phyloP scores from a whole-genome alignment of 2,888 invertebrate genomes.

The Apamea anceps region DNA sequence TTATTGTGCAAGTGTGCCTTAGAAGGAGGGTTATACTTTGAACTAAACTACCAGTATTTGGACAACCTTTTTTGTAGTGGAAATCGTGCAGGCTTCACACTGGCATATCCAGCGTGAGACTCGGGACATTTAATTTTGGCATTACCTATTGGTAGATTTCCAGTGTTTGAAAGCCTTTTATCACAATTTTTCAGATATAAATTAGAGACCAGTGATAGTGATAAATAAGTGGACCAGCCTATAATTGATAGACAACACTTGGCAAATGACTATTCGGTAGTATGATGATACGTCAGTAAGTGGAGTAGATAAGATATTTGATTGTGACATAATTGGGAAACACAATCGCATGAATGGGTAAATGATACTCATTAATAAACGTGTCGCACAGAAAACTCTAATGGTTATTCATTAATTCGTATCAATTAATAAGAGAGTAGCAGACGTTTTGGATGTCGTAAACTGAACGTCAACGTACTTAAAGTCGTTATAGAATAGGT shows the following conservation, averaged over 20 bases:
- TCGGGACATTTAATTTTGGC: no score
- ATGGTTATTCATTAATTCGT: constrained; percentile 26
- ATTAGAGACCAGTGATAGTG: not conserved
- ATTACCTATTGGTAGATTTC: not conserved
- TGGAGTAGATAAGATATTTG: not conserved
- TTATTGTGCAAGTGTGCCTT: no score
- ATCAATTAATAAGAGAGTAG: not conserved
- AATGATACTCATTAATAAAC: constrained; percentile 21
- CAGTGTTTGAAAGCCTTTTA: not conserved
- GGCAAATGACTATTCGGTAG: not conserved
- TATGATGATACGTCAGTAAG: not conserved
- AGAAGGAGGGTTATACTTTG: no score
- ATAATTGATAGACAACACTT: not conserved
- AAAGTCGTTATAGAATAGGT: not conserved
- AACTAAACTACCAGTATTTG: no score
- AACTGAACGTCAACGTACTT: no score
- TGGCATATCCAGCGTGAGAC: no score
- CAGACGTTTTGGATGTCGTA: constrained; percentile 1
- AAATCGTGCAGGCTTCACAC: no score
- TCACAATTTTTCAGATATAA: no score
- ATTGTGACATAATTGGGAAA: constrained; percentile 23
- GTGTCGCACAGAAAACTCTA: constrained; percentile 37
- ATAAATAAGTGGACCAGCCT: not conserved
- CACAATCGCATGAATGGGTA: not conserved
- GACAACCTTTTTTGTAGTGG: no score